Evolutionary conservation across 1,140 invertebrate genomes (phyloP), one percentile per base, ranked within the genome.

Genomic region (Musca domestica): DNA sequence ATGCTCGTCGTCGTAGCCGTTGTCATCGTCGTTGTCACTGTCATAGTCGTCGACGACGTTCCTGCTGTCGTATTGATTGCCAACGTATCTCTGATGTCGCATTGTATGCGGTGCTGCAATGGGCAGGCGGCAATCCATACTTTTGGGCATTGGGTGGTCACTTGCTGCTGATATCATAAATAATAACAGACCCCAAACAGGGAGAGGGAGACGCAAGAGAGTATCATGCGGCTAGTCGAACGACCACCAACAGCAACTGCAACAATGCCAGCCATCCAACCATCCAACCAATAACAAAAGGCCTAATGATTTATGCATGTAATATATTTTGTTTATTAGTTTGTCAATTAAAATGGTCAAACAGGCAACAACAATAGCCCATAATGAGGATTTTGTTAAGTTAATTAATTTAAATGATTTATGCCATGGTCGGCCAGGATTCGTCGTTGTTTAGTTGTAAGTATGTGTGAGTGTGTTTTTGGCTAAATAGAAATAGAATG

Each of bases 331-430:
- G 48, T 54, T 66, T 54, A 66, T 66, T 66, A 66, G 65, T 66
- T 66, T 66, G 65, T 66, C 65, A 66, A 66, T 66, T 66, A 66
- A 54, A 66, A 66, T 66, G 65, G 51, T 54, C 49, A 54, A 66
- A 66, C 27, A 34, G 47, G 27, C 65, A 66, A 51, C 17, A 51
- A 51, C 14, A 41, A 9, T 5, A 12, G 48, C 10, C 48, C 47
- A 52, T 66, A 66, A 66, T 66, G 65, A 41, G 47, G 48, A 41
- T 54, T 51, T 51, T 65, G 48, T 49, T 66, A 66, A 66, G 65
- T 66, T 66, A 66, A 66, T 66, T 66, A 66, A 66, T 66, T 66
- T 66, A 22, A 30, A 66, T 54, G 65, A 66, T 66, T 66, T 66
- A 66, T 66, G 65, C 2, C 5, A 0, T n/a, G 25, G 15, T 27